These are phyloP conservation scores for Anas bahamensis DNA, from an alignment of 2,797 vertebrate genomes.

Conservation along the genomic window DNA sequence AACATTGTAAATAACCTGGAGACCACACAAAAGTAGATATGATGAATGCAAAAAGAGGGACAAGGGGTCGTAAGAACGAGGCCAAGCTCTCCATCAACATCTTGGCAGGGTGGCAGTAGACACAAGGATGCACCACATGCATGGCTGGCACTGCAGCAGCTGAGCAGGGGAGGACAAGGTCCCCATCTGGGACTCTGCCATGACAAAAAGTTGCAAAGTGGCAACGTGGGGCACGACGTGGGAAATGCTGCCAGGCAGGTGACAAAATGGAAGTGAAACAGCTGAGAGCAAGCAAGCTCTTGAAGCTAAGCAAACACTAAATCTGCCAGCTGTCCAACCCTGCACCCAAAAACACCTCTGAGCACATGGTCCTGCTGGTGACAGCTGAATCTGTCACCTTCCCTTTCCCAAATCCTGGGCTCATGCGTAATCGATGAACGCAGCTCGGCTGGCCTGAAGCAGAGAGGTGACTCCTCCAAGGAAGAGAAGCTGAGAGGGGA, in stretches of 20 bases:
- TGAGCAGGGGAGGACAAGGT: not conserved
- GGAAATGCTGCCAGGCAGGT: not conserved
- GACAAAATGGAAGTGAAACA: slow-evolving; percentile 5
- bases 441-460: not conserved
- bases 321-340: not conserved
- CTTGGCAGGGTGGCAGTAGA: not conserved
- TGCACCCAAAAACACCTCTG: not conserved
- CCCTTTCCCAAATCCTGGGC: not conserved
- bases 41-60: not conserved
- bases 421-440: accelerated
- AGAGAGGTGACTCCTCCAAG: not conserved
- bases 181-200: not conserved
- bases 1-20: not conserved
- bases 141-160: accelerated
- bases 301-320: not conserved
- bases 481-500: not conserved
- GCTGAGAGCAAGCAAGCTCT: not conserved
- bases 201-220: accelerated
- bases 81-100: accelerated
- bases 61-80: not conserved
- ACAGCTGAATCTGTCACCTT: not conserved
- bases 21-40: not conserved
- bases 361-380: accelerated
- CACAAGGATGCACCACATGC: not conserved
- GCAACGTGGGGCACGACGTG: not conserved